phyloP scores from a whole-genome alignment of 2,888 invertebrate genomes.

The Branchipolynoe longqiensis region DNA sequence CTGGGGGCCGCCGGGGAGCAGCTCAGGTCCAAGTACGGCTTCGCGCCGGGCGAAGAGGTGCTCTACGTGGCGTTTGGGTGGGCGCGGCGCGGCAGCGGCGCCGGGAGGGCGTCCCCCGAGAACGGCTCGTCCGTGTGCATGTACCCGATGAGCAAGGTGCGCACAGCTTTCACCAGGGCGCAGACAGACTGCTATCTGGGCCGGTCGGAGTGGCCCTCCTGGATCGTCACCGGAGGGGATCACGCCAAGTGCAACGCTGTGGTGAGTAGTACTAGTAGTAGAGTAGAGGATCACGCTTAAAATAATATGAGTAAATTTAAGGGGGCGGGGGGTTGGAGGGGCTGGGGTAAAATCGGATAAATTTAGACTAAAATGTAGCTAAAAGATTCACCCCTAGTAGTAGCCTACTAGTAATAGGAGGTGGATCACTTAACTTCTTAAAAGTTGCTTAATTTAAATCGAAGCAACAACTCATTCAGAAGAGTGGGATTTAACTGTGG shows the following conservation, averaged over 20 bases:
- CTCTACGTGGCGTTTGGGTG: constrained; percentile 63
- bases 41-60: constrained; percentile 54
- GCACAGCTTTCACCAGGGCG: constrained; percentile 59
- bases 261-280: constrained; percentile 63
- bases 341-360: too few species aligned
- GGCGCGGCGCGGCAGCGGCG: constrained; percentile 28
- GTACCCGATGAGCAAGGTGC: constrained; percentile 66
- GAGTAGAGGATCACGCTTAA: too few species aligned
- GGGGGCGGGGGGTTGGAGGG: too few species aligned
- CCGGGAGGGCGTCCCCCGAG: neutral
- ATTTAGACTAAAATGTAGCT: too few species aligned
- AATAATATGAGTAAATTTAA: too few species aligned
- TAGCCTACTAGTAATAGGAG: too few species aligned
- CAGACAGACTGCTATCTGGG: constrained; percentile 68
- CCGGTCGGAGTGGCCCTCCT: constrained; percentile 62
- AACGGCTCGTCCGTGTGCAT: constrained; percentile 65
- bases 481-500: too few species aligned
- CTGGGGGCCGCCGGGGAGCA: constrained; percentile 62
- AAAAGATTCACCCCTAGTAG: too few species aligned
- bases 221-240: constrained; percentile 60
- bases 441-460: too few species aligned
- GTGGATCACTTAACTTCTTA: too few species aligned
- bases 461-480: too few species aligned
- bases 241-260: constrained; percentile 58
- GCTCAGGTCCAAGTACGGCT: constrained; percentile 40